phyloP scores from a whole-genome alignment of 2,888 invertebrate species.

The Latrodectus hesperus region DNA sequence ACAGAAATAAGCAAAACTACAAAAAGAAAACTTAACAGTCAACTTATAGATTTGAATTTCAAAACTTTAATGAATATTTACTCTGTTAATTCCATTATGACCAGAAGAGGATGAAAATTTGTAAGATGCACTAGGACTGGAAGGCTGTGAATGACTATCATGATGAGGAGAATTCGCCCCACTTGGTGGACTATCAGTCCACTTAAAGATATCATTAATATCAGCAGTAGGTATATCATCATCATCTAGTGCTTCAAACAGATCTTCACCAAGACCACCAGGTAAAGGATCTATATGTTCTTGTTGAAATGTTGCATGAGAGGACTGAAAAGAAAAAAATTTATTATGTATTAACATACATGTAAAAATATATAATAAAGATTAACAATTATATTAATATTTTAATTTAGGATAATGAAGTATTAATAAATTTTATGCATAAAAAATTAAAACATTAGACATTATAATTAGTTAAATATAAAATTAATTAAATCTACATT shows the following conservation, averaged over 20 bases:
- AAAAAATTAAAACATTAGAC: too few relatives aligned
- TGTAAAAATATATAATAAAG: not conserved
- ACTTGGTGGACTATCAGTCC: conserved; percentile 79
- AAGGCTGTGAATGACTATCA: conserved; percentile 74
- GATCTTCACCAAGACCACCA: conserved; percentile 57
- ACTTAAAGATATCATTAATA: conserved; percentile 83
- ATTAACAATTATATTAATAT: too few relatives aligned
- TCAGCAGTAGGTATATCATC: conserved; percentile 75
- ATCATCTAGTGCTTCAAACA: conserved; percentile 64
- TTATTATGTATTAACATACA: not conserved
- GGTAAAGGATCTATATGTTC: conserved; percentile 70
- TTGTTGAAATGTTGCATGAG: conserved; percentile 81
- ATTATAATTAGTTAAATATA: too few relatives aligned
- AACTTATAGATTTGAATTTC: too few relatives aligned
- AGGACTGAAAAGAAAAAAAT: conserved; percentile 77
- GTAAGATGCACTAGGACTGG: conserved; percentile 78
- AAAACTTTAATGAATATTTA: conserved; percentile 72
- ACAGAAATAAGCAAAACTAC: too few relatives aligned
- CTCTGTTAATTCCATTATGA: conserved; percentile 77
- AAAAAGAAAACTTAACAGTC: too few relatives aligned
- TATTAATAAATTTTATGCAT: too few relatives aligned
- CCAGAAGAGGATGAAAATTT: conserved; percentile 78
- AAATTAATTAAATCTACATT: too few relatives aligned
- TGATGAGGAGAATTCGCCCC: conserved; percentile 77
- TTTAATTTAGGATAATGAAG: too few relatives aligned